phyloP scores from a whole-genome alignment of 2,797 vertebrate genomes.

The Cichlasoma orientale region DNA sequence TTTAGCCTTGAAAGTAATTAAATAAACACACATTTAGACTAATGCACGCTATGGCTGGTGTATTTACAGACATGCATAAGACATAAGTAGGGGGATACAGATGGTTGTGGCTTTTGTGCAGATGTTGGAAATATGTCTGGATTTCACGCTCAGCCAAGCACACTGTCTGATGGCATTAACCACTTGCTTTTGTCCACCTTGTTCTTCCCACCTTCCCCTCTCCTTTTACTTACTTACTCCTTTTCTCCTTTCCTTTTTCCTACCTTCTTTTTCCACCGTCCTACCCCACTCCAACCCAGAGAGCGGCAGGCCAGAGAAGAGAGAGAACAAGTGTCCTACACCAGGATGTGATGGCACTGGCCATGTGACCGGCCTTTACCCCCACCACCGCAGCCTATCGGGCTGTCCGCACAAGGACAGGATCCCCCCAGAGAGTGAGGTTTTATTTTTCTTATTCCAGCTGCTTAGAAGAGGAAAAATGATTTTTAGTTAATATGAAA shows the following conservation, averaged over 20 bases:
- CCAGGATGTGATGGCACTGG: constrained; percentile 97
- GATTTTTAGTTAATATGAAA: neutral
- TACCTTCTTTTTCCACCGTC: neutral
- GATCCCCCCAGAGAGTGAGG: constrained; percentile 96
- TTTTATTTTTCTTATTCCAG: constrained; percentile 13
- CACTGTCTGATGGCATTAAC: constrained; percentile 71
- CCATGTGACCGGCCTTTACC: constrained; percentile 97
- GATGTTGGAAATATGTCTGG: constrained; percentile 69
- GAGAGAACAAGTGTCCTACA: constrained; percentile 97
- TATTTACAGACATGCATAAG: constrained; percentile 13
- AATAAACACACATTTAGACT: constrained; percentile 20
- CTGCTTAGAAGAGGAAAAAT: constrained; percentile 3
- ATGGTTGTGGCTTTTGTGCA: constrained; percentile 50
- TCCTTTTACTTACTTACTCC: constrained; percentile 1
- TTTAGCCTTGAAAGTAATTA: constrained; percentile 2
- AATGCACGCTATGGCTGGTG: constrained; percentile 1
- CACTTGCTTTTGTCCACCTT: constrained; percentile 63
- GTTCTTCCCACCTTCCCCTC: constrained; percentile 46
- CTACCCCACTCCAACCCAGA: constrained; percentile 73
- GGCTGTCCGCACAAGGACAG: constrained; percentile 99
- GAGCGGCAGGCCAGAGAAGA: constrained; percentile 90
- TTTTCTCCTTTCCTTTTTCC: neutral
- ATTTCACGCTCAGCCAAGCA: constrained; percentile 74
- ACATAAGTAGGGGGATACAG: constrained; percentile 28
- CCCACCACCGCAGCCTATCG: constrained; percentile 96